Base-by-base conservation (phyloP, 2,797 vertebrate genomes). In the Amniataba percoides region DNA sequence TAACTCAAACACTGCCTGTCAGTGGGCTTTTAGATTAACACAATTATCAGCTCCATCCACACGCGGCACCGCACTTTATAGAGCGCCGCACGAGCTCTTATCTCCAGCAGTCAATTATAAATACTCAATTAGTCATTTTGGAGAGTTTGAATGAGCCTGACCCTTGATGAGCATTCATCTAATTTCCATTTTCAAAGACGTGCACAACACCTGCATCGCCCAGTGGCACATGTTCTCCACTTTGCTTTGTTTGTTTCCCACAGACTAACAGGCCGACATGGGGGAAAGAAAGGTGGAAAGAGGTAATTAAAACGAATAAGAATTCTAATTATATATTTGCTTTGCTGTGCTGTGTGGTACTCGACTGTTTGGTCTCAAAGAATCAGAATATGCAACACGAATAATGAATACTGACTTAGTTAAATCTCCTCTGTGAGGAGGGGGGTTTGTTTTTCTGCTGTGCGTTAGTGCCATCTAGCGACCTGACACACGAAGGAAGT, bases 31-130 rank as follows among this genome's bases (percentile, higher is more conserved):
- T 55, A 76, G 76, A 88, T 85, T 71, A 79, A 79, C 70, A 83
- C 46, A 79, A n/a, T 81, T 77, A 89, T 87, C 80, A 82, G 81
- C 88, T 85, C 57, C 36, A 78, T 85, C 72, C 81, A 82, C 67
- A 71, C 66, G 67, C 81, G 82, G 74, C 77, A 57, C 12, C 53
- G 55, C 74, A 58, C 70, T 69, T 53, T 48, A 39, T 18, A 51
- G 46, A 58, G 62, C 21, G 25, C 49, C 2, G 27, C 70, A 70
- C n/a, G 46, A 61, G 61, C 76, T 77, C 75, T 88, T 86, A 83
- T 87, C 84, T 66, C 31, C 58, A 65, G 36, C 72, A 85, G 74
- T 78, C 79, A 88, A 83, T 87, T 85, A 85, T 72, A 78, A 81
- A 88, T 59, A 66, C 53, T 75, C 49, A 71, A 55, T 82, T 73